These are phyloP conservation scores for Cynaeus angustus DNA, from an alignment of 2,888 invertebrate genomes.

Conservation along the genomic window DNA sequence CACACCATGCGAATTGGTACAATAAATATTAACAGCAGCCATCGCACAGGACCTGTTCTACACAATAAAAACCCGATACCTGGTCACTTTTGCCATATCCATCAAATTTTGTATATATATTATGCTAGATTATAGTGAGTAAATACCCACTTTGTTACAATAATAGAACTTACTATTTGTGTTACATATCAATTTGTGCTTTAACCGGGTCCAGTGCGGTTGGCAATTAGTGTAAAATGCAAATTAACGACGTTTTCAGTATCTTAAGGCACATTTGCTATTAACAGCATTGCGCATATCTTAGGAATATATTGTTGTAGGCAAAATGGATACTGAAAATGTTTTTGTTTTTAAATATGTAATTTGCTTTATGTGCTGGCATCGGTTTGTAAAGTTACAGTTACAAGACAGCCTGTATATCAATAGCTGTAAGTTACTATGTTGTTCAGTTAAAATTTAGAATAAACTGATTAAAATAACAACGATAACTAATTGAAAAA, in stretches of 20 bases:
- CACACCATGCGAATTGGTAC: constrained; percentile 50
- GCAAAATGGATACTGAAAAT: constrained; percentile 54
- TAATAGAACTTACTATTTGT: constrained; percentile 31
- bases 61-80: not conserved
- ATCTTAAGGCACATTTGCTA: constrained; percentile 44
- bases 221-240: constrained; percentile 27
- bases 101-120: constrained; percentile 32
- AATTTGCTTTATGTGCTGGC: constrained; percentile 60
- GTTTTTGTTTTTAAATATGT: constrained; percentile 50
- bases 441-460: constrained; percentile 53
- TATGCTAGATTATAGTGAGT: constrained; percentile 22
- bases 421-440: constrained; percentile 51
- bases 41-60: constrained; percentile 36
- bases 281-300: constrained; percentile 42
- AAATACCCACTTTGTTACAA: constrained; percentile 18
- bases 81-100: constrained; percentile 18
- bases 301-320: constrained; percentile 54
- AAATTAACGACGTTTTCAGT: constrained; percentile 47
- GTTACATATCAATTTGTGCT: constrained; percentile 45
- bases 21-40: constrained; percentile 44
- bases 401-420: constrained; percentile 31
- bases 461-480: constrained; percentile 54
- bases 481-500: constrained; percentile 56
- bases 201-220: constrained; percentile 40
- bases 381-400: constrained; percentile 56